Evolutionary conservation across 2,113 vertebrate genomes (phyloP).

Genomic region (Corvus cornix): DNA sequence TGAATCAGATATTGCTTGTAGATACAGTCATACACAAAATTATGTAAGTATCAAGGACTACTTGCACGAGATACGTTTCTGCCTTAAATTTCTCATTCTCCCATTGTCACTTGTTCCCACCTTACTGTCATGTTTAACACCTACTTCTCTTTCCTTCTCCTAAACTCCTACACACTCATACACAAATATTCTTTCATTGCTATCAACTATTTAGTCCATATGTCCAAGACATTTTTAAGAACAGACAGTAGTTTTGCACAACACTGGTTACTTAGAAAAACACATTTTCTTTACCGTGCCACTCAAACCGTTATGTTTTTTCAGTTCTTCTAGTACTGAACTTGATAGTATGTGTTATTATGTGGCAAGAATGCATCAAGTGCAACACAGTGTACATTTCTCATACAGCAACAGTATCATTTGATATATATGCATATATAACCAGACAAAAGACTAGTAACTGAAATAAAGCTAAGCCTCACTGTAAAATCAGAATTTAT

Average conservation of each 20-base stretch:
- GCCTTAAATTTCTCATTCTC: conserved; percentile 3
- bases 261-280: background rate
- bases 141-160: conserved; percentile 24
- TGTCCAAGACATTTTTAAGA: conserved; percentile 7
- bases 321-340: background rate
- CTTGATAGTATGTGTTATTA: background rate
- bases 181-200: conserved; percentile 1
- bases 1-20: background rate
- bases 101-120: conserved; percentile 32
- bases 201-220: background rate
- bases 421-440: background rate
- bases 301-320: background rate
- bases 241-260: background rate
- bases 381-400: background rate
- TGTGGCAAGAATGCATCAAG: background rate
- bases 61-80: background rate
- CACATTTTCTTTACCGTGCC: background rate
- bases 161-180: conserved; percentile 20
- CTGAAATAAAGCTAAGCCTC: background rate
- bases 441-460: background rate
- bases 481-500: background rate
- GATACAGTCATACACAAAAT: background rate
- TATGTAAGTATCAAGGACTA: background rate
- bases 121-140: conserved; percentile 38
- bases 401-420: background rate